Evolutionary conservation across 2,797 vertebrate genomes (phyloP), one percentile per base, ranked within the genome.

Genomic region (Microchirus variegatus): DNA sequence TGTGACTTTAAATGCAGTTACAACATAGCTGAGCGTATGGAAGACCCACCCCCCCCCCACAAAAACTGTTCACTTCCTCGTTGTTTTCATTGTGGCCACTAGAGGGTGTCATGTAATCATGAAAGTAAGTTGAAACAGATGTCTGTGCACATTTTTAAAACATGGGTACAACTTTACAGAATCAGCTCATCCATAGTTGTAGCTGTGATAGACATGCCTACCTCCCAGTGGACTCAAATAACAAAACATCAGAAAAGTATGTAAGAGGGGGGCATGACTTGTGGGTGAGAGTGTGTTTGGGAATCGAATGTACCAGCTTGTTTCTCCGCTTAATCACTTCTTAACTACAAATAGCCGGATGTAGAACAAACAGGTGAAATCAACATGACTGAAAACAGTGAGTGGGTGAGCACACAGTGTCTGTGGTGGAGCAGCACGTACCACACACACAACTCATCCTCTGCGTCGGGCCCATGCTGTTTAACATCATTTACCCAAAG

Each of bases 341-440:
- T 59, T 19, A 52, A 51, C 43, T 38, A 37, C 44, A 80, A 68
- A 75, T 11, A 65, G 37, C 43, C 83, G 83, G 68, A 83, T 82
- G 72, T 72, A 10, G 52, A 54, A 38, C 0, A 2, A 50, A 18
- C 49, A 0, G 35, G 19, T 61, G 54, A 60, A 62, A 60, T 77
- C 68, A 78, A 62, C 71, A 72, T 11, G 51, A 55, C 16, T 9
- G 17, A 4, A 0, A 40, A 19, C 50, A 18, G 53, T 42, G 40
- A 38, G 40, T 26, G 16, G 36, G 57, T 22, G 38, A 56, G 44
- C 22, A 31, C 40, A 19, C 38, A 10, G 13, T 8, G 38, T 22
- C 19, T 22, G 19, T 22, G 19, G 19, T 22, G 19, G 19, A 22
- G 19, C 19, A 1, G 44, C 12, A 58, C 63, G 56, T 60, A 42